Evolutionary conservation across 2,797 vertebrate genomes (phyloP), one percentile per base, ranked within the genome.

Genomic region (Anniella stebbinsi): DNA sequence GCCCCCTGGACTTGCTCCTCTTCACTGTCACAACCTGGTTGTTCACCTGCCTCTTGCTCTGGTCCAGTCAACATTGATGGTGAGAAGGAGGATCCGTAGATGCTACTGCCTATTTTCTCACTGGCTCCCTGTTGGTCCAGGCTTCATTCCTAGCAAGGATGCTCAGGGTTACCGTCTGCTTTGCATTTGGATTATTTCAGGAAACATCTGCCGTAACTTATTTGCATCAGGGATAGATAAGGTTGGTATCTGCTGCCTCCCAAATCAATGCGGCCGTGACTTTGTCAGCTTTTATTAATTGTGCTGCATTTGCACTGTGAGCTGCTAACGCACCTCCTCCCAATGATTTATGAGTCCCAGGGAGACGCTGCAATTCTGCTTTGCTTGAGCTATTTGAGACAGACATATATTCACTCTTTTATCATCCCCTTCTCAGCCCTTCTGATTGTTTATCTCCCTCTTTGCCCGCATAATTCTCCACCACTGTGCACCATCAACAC

Each of bases 371-470:
- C 17, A 57, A 0, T 0, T 3, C 38, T 1, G 0, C 38, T 48
- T 87, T 86, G 63, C 92, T 54, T 2, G 0, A 80, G 73, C 77
- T 91, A 0, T 84, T 69, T 80, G 88, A 80, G 76, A 72, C 1
- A 45, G 2, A 0, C 0, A 57, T 21, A 21, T 4, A 83, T 17
- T 57, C 0, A 12, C 87, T 84, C 33, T 10, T 88, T 90, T 25
- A 82, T 15, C 48, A 0, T 38, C 0, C 4, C 88, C 60, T 66
- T 15, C 73, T 21, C 54, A 1, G 7, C 1, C 75, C 66, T 89
- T 48, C 80, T 80, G 45, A 38, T 77, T 60, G 77, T 90, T 72
- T 89, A 13, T 2, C 17, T 60, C 51, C 92, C 87, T 92, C 84
- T 0, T 54, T 0, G 7, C 92, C 90, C 92, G 67, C 80, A 84